These are phyloP conservation scores for Sinhomidia bicolor DNA, from an alignment of 2,888 invertebrate species.

Conservation along the genomic window DNA sequence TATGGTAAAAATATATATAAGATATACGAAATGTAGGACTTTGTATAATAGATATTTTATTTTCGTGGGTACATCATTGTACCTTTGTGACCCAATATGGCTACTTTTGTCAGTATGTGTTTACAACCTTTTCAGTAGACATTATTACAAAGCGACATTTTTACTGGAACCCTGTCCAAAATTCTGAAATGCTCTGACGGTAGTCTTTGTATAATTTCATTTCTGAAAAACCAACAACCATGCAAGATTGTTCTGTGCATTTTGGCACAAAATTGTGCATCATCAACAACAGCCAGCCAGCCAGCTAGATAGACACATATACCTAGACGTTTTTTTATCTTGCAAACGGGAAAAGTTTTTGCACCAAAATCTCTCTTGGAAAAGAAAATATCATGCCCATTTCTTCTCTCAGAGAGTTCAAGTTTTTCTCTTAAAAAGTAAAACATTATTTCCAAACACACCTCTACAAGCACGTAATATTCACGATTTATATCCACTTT, in stretches of 20 bases:
- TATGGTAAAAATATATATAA: background rate
- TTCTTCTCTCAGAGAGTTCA: background rate
- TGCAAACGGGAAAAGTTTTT: background rate
- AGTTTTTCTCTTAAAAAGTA: constrained; percentile 13
- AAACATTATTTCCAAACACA: background rate
- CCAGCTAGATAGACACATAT: background rate
- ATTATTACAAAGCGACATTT: no score
- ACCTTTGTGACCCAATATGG: no score
- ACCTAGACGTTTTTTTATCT: background rate
- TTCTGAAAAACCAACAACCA: no score
- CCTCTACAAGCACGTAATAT: background rate
- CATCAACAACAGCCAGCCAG: background rate
- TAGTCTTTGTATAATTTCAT: no score
- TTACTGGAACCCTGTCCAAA: no score
- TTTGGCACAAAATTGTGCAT: constrained; percentile 2
- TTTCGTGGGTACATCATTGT: background rate
- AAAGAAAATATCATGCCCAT: background rate
- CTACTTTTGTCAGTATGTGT: no score
- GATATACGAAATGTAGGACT: constrained; percentile 6
- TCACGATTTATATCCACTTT: background rate
- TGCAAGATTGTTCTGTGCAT: background rate
- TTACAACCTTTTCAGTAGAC: no score
- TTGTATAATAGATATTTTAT: background rate
- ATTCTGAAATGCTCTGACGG: no score
- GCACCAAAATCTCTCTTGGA: background rate